Percentiles rank a stretch among this genome's conserved stretches.
Evolutionary conservation across 2,888 invertebrate species (phyloP).

Genomic region (Fragum sueziense): DNA sequence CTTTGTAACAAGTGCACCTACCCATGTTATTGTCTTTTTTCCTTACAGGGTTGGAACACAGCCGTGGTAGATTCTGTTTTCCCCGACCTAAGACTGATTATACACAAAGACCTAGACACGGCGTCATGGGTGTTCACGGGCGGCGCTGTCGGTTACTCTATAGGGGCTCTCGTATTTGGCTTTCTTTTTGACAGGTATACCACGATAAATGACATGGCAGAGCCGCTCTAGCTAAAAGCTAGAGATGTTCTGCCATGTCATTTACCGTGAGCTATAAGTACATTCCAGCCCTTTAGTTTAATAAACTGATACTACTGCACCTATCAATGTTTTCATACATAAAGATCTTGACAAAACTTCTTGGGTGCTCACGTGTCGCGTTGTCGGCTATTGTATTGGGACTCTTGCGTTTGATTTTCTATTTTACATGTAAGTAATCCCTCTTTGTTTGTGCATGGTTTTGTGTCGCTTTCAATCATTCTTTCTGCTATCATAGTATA

Average conservation of each 20-base stretch:
- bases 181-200: slow-evolving; percentile 57
- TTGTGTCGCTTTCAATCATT: too few relatives aligned
- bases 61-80: slow-evolving; percentile 41
- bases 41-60: slow-evolving; percentile 36
- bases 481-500: too few relatives aligned
- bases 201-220: too few relatives aligned
- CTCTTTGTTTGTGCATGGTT: too few relatives aligned
- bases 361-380: slow-evolving; percentile 40
- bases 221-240: too few relatives aligned
- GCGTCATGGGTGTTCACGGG: slow-evolving; percentile 53
- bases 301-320: too few relatives aligned
- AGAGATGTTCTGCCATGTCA: too few relatives aligned
- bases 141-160: slow-evolving; percentile 34
- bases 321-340: slow-evolving; percentile 46
- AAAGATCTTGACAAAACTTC: slow-evolving; percentile 53
- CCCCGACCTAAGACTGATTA: slow-evolving; percentile 46
- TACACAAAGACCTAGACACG: slow-evolving; percentile 46
- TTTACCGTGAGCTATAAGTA: too few relatives aligned
- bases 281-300: too few relatives aligned
- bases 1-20: too few relatives aligned
- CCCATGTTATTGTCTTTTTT: too few relatives aligned
- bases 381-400: slow-evolving; percentile 45
- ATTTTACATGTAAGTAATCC: slow-evolving; percentile 46
- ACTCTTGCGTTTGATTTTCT: slow-evolving; percentile 40
- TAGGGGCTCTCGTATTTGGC: slow-evolving; percentile 43